Percentiles rank a stretch among this genome's conserved stretches.
These are phyloP conservation scores for Vandiemenella viatica DNA, from an alignment of 2,888 invertebrate genomes.

Conservation along the genomic window DNA sequence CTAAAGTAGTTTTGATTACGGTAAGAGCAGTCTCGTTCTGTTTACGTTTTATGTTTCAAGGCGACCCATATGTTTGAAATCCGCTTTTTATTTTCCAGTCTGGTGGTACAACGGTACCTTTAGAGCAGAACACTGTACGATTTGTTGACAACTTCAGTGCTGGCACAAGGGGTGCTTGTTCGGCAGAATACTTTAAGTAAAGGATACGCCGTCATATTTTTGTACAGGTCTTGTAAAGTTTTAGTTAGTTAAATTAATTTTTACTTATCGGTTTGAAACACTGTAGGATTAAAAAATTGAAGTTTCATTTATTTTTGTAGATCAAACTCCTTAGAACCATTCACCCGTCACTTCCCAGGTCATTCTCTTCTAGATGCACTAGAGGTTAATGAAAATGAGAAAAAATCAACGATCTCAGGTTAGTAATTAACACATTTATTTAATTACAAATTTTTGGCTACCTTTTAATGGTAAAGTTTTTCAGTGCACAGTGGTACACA, in stretches of 20 bases:
- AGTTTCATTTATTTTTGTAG: slow-evolving; percentile 35
- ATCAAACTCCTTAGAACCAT: slow-evolving; percentile 80
- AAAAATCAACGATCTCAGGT: slow-evolving; percentile 51
- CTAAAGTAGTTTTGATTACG: slow-evolving; percentile 62
- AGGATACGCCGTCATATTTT: slow-evolving; percentile 85
- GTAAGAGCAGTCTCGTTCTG: slow-evolving; percentile 36
- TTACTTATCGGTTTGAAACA: not conserved
- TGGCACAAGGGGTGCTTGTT: slow-evolving; percentile 86
- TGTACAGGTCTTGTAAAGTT: slow-evolving; percentile 44
- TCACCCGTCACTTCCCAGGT: slow-evolving; percentile 69
- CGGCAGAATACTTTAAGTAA: slow-evolving; percentile 85
- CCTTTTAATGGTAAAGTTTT: too few relatives aligned
- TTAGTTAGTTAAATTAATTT: not conserved
- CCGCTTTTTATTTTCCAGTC: slow-evolving; percentile 41
- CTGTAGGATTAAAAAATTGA: slow-evolving; percentile 1
- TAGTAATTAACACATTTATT: too few relatives aligned
- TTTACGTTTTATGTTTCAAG: not conserved
- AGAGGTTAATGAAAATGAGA: slow-evolving; percentile 44
- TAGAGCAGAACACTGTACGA: slow-evolving; percentile 93
- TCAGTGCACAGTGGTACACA: too few relatives aligned
- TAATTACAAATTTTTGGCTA: too few relatives aligned
- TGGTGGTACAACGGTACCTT: slow-evolving; percentile 90
- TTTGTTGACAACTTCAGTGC: slow-evolving; percentile 99
- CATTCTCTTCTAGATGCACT: slow-evolving; percentile 68
- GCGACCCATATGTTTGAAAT: slow-evolving; percentile 4